Evolutionary conservation across 2,113 vertebrate genomes (phyloP).

Genomic region (Amazona guildingii): DNA sequence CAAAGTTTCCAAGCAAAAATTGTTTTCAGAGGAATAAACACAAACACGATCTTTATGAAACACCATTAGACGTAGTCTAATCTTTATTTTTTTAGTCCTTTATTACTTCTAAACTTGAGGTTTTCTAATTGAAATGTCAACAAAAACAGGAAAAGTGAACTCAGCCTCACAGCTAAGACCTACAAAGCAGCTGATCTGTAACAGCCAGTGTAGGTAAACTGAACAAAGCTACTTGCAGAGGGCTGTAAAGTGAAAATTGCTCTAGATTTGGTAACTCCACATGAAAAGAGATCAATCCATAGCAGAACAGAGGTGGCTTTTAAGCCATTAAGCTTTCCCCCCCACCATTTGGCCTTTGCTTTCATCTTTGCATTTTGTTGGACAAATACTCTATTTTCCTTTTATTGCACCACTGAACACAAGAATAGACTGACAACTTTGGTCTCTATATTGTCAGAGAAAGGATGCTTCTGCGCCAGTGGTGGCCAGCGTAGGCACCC

Average conservation of each 20-base stretch:
- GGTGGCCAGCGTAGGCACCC: no score
- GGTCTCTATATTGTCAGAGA: neutral
- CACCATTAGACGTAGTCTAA: neutral
- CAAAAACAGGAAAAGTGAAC: neutral
- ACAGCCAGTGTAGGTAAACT: neutral
- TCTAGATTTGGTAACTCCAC: neutral
- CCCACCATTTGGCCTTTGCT: neutral
- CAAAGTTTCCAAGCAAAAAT: neutral
- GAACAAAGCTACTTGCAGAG: neutral
- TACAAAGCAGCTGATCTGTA: neutral
- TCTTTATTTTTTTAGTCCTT: neutral
- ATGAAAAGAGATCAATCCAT: neutral
- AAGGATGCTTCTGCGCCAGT: neutral
- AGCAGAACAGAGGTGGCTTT: neutral
- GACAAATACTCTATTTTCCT: neutral
- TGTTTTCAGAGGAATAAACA: neutral
- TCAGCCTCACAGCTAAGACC: neutral
- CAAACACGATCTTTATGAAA: neutral
- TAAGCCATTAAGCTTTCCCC: fast-evolving
- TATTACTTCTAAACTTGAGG: neutral
- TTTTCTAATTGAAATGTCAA: neutral
- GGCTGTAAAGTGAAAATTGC: neutral
- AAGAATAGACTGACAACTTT: neutral
- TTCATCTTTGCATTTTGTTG: neutral
- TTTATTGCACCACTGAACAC: neutral